Evolutionary conservation across 2,113 vertebrate genomes (phyloP).

Genomic region (Coreoperca whiteheadi): DNA sequence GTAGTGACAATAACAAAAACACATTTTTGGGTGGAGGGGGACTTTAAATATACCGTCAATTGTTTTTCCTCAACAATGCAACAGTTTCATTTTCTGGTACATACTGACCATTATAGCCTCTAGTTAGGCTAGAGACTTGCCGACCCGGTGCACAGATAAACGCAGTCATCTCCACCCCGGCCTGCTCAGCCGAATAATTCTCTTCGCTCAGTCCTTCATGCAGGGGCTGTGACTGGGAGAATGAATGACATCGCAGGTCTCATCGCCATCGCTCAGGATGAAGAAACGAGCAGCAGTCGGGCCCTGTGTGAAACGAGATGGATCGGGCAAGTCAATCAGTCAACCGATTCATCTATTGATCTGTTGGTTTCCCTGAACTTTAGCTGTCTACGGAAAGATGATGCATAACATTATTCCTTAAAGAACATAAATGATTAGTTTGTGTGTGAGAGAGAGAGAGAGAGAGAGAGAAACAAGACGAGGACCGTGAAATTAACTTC

Average conservation of each 20-base stretch:
- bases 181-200: conserved; percentile 29
- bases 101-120: too few species aligned
- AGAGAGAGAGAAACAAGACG: not conserved
- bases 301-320: not conserved
- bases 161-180: conserved; percentile 18
- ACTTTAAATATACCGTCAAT: too few species aligned
- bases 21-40: too few species aligned
- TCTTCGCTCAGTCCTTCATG: conserved; percentile 20
- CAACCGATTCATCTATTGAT: not conserved
- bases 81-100: too few species aligned
- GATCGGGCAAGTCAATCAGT: not conserved
- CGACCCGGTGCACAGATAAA: conserved; percentile 16
- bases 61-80: too few species aligned
- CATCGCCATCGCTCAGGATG: conserved; percentile 1
- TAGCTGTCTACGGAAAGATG: not conserved
- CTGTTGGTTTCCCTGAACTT: not conserved
- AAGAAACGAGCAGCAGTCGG: conserved; percentile 13
- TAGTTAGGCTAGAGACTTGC: too few species aligned
- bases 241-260: conserved; percentile 40
- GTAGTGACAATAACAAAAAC: not conserved
- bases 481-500: not conserved
- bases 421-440: not conserved
- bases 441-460: not conserved
- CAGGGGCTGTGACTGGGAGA: conserved; percentile 19
- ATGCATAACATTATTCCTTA: not conserved